These are phyloP conservation scores for Gnathonemus echidnorhynchus DNA, from an alignment of 2,113 vertebrate species.

Conservation along the genomic window DNA sequence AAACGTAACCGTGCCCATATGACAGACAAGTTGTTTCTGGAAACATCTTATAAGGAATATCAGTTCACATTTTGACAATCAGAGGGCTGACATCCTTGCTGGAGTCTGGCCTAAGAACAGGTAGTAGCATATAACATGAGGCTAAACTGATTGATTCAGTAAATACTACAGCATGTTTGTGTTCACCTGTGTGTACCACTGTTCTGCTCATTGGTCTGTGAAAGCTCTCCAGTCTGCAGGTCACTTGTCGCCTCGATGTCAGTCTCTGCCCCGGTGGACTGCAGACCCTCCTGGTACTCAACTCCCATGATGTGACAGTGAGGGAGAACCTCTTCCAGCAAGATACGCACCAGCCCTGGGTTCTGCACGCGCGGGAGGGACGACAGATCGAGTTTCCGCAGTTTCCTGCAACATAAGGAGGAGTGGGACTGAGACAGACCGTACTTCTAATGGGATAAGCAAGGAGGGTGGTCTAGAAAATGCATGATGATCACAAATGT, in stretches of 20 bases:
- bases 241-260: neutral
- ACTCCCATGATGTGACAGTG: conserved; percentile 62
- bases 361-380: conserved; percentile 56
- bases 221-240: neutral
- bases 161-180: neutral
- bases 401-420: conserved; percentile 49
- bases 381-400: conserved; percentile 65
- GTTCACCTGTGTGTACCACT: neutral
- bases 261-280: neutral
- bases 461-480: neutral
- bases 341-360: conserved; percentile 64
- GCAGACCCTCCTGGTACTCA: conserved; percentile 48
- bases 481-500: neutral
- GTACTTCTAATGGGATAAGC: neutral
- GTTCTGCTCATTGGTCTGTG: neutral
- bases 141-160: neutral
- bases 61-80: neutral
- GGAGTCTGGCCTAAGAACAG: neutral
- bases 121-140: neutral
- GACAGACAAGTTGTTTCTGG: neutral
- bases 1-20: neutral
- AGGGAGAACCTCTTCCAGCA: conserved; percentile 79
- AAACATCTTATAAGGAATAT: neutral
- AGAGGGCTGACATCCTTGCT: neutral
- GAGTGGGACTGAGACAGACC: neutral